Evolutionary conservation across 2,113 vertebrate genomes (phyloP).

Genomic region (Oncorhynchus keta): DNA sequence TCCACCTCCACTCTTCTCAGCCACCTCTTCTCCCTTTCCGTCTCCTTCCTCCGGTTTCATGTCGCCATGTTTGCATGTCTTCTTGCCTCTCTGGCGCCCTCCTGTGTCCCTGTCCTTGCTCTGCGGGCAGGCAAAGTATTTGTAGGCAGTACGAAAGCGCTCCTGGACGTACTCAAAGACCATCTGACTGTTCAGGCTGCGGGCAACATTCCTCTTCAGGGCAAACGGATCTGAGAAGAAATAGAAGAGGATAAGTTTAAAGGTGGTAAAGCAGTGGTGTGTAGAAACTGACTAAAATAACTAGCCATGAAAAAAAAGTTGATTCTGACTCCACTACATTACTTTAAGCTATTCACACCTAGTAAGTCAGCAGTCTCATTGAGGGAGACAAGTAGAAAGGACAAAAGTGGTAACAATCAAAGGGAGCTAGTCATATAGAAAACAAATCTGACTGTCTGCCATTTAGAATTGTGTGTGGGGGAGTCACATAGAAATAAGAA

Average conservation of each 20-base stretch:
- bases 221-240: constrained; percentile 88
- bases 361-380: no score
- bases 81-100: constrained; percentile 26
- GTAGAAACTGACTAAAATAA: no score
- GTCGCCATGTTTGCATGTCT: constrained; percentile 11
- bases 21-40: not conserved
- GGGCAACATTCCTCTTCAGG: constrained; percentile 95
- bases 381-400: no score
- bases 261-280: not conserved
- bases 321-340: no score
- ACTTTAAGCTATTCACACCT: no score
- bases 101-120: constrained; percentile 72
- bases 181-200: constrained; percentile 98
- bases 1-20: not conserved
- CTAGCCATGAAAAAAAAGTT: no score
- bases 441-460: no score
- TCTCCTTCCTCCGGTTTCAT: not conserved
- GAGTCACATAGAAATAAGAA: no score
- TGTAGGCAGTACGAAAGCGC: constrained; percentile 92
- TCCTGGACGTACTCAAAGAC: constrained; percentile 98
- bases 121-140: constrained; percentile 95
- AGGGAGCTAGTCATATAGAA: no score
- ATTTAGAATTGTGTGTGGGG: no score
- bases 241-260: not conserved
- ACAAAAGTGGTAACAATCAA: no score